These are phyloP conservation scores for Conus ventricosus DNA, from an alignment of 1,140 invertebrate species.

Conservation along the genomic window DNA sequence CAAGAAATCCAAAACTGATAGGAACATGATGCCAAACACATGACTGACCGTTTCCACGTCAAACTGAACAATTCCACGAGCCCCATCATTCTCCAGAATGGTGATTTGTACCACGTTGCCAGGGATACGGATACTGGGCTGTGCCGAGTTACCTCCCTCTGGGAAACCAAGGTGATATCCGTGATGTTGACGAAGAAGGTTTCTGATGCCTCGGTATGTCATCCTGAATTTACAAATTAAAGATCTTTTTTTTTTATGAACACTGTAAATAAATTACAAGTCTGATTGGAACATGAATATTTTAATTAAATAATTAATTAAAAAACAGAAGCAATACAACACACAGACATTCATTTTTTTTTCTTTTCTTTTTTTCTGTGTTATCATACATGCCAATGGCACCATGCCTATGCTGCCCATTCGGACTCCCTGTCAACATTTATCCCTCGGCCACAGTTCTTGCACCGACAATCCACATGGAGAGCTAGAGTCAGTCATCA, in stretches of 20 bases:
- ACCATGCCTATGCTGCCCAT: too few species aligned
- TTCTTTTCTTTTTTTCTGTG: too few species aligned
- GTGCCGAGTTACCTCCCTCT: constrained; percentile 43
- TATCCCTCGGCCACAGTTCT: too few species aligned
- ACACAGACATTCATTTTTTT: too few species aligned
- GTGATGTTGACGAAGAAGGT: constrained; percentile 70
- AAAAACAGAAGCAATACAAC: background rate
- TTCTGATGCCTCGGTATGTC: constrained; percentile 64
- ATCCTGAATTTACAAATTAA: constrained; percentile 54
- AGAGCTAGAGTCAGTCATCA: too few species aligned
- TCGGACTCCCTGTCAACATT: too few species aligned
- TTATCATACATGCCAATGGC: too few species aligned
- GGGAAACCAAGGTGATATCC: constrained; percentile 55
- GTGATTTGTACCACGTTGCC: constrained; percentile 61
- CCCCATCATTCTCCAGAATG: constrained; percentile 71
- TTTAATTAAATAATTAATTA: background rate
- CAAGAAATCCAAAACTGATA: too few species aligned
- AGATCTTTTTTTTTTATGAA: background rate
- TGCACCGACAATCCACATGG: too few species aligned
- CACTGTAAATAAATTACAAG: background rate
- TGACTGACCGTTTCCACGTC: constrained; percentile 67
- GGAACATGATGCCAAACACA: too few species aligned
- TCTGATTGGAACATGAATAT: background rate
- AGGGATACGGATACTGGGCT: constrained; percentile 64
- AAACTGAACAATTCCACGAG: constrained; percentile 70